A percentile compares a stretch with the other conserved stretches of the same genome.
Evolutionary conservation across 2,888 invertebrate species (phyloP).

Genomic region (Sturmia bella): DNA sequence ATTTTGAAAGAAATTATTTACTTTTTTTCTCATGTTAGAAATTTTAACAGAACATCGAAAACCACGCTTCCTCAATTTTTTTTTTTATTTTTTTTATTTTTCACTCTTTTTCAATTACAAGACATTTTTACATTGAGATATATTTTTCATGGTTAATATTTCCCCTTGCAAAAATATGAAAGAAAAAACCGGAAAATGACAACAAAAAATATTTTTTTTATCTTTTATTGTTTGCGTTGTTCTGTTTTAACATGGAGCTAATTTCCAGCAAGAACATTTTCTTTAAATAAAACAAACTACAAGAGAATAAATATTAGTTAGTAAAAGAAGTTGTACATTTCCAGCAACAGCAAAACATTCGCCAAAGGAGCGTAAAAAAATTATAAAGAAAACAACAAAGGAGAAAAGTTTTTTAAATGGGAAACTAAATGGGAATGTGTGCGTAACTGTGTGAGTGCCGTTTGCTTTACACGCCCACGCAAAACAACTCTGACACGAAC

Average conservation of each 20-base stretch:
- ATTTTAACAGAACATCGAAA: too few species aligned
- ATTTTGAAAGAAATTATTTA: too few species aligned
- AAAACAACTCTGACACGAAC: neutral
- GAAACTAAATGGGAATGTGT: neutral
- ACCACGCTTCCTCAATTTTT: too few species aligned
- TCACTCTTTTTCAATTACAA: too few species aligned
- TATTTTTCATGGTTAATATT: neutral
- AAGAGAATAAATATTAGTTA: constrained; percentile 32
- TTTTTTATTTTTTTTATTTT: too few species aligned
- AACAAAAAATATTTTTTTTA: constrained; percentile 9
- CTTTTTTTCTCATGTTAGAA: too few species aligned
- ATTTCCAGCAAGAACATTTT: constrained; percentile 43
- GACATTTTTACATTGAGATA: too few species aligned
- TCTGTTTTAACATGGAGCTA: constrained; percentile 22
- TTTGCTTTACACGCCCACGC: neutral
- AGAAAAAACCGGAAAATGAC: neutral
- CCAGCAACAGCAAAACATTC: neutral
- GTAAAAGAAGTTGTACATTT: constrained; percentile 26
- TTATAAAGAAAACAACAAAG: neutral
- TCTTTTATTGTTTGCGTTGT: constrained; percentile 2
- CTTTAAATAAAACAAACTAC: constrained; percentile 23
- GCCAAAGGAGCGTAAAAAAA: neutral
- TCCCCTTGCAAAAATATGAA: neutral
- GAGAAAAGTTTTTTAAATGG: neutral
- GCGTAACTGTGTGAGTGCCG: neutral